Conservation (phyloP, 2,113 vertebrate species). For the Naja naja region DNA sequence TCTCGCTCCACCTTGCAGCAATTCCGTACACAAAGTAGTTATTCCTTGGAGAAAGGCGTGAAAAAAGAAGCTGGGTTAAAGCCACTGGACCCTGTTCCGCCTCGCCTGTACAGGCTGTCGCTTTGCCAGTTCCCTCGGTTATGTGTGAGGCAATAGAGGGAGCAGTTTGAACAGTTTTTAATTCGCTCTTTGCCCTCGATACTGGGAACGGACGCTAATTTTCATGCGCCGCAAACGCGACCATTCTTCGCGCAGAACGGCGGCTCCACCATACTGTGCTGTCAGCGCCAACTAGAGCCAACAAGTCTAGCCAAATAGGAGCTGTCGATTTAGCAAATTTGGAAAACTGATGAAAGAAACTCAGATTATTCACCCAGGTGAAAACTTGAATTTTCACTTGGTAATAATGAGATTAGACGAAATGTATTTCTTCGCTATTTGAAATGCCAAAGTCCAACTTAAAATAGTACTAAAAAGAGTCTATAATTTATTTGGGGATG, state of each 20-base stretch:
- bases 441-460: neutral
- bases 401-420: neutral
- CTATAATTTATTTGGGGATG: neutral
- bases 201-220: neutral
- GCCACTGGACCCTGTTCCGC: constrained; percentile 30
- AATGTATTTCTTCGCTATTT: neutral
- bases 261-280: neutral
- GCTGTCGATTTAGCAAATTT: neutral
- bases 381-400: neutral
- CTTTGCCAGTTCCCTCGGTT: neutral
- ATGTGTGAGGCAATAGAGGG: neutral
- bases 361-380: fast-evolving
- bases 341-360: neutral
- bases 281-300: neutral
- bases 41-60: neutral
- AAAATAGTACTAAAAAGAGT: neutral
- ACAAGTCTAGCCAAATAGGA: constrained; percentile 14
- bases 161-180: neutral
- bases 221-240: neutral
- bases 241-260: neutral
- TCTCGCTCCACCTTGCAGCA: neutral
- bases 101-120: neutral
- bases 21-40: neutral
- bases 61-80: neutral
- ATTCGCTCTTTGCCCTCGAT: neutral